Evolutionary conservation across 2,888 invertebrate species (phyloP).

Genomic region (Mythimna loreyi): DNA sequence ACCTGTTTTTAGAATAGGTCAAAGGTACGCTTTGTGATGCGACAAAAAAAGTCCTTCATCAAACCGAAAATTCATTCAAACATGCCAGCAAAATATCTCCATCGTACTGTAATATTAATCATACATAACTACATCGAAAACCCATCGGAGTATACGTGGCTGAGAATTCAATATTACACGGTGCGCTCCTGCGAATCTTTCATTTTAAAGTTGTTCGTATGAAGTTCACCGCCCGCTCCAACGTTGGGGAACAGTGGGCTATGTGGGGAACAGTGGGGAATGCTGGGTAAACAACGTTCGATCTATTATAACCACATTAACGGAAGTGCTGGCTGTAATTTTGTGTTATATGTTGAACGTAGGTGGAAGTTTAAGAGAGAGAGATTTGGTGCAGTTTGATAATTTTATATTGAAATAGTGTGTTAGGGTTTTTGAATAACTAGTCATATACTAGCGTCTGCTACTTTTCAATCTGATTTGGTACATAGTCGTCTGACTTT

Average conservation of each 20-base stretch:
- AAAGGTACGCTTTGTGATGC: not conserved
- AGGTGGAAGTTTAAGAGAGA: slow-evolving; percentile 15
- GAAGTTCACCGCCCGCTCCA: slow-evolving; percentile 61
- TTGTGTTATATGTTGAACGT: slow-evolving; percentile 13
- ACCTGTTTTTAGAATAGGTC: not conserved
- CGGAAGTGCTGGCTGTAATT: slow-evolving; percentile 42
- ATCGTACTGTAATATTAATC: slow-evolving; percentile 36
- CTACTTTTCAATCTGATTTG: not conserved
- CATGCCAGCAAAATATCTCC: slow-evolving; percentile 2
- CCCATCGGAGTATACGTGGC: slow-evolving; percentile 48
- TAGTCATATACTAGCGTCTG: not conserved
- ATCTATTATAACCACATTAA: slow-evolving; percentile 65
- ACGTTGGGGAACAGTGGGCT: slow-evolving; percentile 39
- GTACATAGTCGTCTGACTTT: not conserved
- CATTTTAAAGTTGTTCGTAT: slow-evolving; percentile 81
- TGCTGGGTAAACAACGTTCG: slow-evolving; percentile 70
- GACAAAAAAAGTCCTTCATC: not conserved
- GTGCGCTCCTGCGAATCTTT: slow-evolving; percentile 76
- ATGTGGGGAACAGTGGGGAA: slow-evolving; percentile 41
- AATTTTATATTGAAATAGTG: slow-evolving; percentile 28
- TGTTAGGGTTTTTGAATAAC: slow-evolving; percentile 11
- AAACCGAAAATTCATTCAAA: slow-evolving; percentile 10
- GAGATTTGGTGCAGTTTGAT: slow-evolving; percentile 14
- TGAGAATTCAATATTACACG: slow-evolving; percentile 64
- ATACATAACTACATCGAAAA: slow-evolving; percentile 47